Evolutionary conservation across 1,140 invertebrate genomes (phyloP).

Genomic region (Drosophila nigrodunni): DNA sequence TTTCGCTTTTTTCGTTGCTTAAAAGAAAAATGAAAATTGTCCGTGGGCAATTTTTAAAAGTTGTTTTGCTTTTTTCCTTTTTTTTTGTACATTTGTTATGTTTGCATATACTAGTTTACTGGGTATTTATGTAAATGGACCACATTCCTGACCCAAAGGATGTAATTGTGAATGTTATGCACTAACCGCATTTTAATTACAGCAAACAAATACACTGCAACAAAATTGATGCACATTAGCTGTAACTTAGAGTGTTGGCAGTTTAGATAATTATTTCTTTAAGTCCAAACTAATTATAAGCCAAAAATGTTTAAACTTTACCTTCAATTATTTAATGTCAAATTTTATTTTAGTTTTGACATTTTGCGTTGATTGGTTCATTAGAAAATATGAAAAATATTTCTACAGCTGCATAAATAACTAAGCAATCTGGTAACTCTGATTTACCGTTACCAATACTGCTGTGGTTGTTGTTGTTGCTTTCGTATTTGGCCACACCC

Average conservation of each 20-base stretch:
- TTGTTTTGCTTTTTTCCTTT: constrained; percentile 16
- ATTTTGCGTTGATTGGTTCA: constrained; percentile 17
- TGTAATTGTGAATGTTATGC: constrained; percentile 11
- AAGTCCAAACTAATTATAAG: background rate
- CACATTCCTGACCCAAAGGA: constrained; percentile 24
- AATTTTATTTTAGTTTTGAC: constrained; percentile 7
- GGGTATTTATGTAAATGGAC: constrained; percentile 12
- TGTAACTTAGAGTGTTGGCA: background rate
- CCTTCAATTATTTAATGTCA: constrained; percentile 3
- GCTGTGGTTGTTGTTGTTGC: constrained; percentile 20
- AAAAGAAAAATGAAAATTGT: constrained; percentile 27
- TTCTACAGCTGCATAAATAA: background rate
- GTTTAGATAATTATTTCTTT: background rate
- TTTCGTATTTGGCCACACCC: constrained; percentile 23
- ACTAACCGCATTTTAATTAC: constrained; percentile 6
- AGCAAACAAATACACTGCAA: background rate
- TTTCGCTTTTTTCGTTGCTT: background rate
- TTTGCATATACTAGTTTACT: background rate
- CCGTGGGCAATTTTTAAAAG: constrained; percentile 24
- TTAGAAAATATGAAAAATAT: constrained; percentile 14
- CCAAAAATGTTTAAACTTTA: background rate
- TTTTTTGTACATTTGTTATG: constrained; percentile 7
- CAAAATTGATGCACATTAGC: background rate
- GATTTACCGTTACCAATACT: background rate
- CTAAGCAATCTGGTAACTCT: background rate